Conservation (phyloP, 2,797 vertebrate species). For the Thalassophryne amazonica region DNA sequence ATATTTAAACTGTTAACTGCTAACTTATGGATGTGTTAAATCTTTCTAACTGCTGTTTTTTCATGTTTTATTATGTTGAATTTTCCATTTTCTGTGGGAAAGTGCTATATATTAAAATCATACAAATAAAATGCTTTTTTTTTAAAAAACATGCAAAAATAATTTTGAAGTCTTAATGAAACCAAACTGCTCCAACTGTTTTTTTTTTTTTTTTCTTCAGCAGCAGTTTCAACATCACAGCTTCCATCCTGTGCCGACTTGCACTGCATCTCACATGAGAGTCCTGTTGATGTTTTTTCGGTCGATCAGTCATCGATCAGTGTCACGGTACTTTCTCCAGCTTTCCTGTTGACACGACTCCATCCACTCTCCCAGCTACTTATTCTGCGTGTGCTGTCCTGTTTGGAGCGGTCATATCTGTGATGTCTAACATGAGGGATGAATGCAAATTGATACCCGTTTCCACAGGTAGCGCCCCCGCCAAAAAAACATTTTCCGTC, state of each 20-base stretch:
- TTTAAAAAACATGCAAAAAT: no score
- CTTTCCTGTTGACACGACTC: slow-evolving; percentile 7
- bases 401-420: slow-evolving; percentile 42
- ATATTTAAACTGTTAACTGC: no score
- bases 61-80: no score
- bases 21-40: no score
- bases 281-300: neutral
- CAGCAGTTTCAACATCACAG: slow-evolving; percentile 18
- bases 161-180: no score
- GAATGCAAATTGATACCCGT: no score
- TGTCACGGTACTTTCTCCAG: slow-evolving; percentile 23
- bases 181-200: neutral
- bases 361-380: slow-evolving; percentile 48
- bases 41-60: no score
- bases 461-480: no score
- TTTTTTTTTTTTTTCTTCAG: neutral
- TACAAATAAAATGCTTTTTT: no score
- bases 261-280: neutral
- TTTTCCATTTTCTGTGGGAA: no score
- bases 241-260: slow-evolving; percentile 35
- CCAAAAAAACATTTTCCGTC: no score
- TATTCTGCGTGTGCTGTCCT: slow-evolving; percentile 52
- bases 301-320: slow-evolving; percentile 29
- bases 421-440: slow-evolving; percentile 5
- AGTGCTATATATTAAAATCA: no score